Percentiles rank a stretch among this genome's conserved stretches.
These are phyloP conservation scores for Heterodera carotae DNA, from an alignment of 1,140 invertebrate species.

Conservation along the genomic window DNA sequence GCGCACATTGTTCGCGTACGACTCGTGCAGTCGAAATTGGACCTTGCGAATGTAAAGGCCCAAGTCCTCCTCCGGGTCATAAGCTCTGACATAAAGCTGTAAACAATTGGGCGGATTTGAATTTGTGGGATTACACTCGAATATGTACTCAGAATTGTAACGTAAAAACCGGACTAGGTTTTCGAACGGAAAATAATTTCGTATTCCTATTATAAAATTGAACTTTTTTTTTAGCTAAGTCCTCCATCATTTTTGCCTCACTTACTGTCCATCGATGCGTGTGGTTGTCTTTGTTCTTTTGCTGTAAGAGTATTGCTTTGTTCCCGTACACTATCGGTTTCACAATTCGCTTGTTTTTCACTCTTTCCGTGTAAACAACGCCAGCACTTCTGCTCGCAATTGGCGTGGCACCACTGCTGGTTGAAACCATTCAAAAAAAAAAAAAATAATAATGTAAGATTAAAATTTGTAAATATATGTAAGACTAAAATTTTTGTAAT, in stretches of 20 bases:
- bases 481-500: too few species aligned
- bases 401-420: too few species aligned
- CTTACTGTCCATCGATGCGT: constrained; percentile 90
- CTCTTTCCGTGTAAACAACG: constrained; percentile 32
- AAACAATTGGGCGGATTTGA: background rate
- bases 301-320: constrained; percentile 88
- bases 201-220: too few species aligned
- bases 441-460: too few species aligned
- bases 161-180: too few species aligned
- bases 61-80: constrained; percentile 71
- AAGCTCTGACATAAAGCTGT: constrained; percentile 88
- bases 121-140: too few species aligned
- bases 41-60: constrained; percentile 65
- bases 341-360: constrained; percentile 71
- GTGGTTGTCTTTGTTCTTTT: constrained; percentile 98
- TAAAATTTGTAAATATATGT: too few species aligned
- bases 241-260: background rate
- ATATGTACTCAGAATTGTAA: too few species aligned
- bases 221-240: too few species aligned
- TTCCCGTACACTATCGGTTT: constrained; percentile 98
- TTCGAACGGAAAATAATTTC: too few species aligned
- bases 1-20: constrained; percentile 86
- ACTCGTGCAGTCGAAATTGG: constrained; percentile 95
- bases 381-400: constrained; percentile 12
- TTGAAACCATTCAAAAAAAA: background rate